Percentiles rank a stretch among this genome's conserved stretches.
Conservation (phyloP, 64 coral and sea anemone species). For the Exaiptasia diaphana region DNA sequence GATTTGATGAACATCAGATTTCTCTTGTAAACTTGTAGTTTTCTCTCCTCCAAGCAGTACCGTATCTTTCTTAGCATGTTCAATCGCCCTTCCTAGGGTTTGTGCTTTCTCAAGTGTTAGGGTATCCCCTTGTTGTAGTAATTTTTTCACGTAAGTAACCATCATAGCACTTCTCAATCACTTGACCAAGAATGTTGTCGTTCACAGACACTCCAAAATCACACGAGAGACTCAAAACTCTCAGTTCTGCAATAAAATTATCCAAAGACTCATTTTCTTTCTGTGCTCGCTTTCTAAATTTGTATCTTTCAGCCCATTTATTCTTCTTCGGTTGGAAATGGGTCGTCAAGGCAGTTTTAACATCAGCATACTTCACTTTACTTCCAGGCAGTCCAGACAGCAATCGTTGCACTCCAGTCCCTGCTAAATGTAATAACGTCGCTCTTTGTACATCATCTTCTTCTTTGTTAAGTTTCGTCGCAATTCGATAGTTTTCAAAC, state of each 20-base stretch:
- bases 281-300: constrained; percentile 29
- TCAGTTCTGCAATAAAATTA: constrained; percentile 29
- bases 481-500: constrained; percentile 49
- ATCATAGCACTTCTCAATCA: constrained; percentile 42
- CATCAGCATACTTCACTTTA: constrained; percentile 26
- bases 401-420: constrained; percentile 41
- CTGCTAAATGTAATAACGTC: constrained; percentile 45
- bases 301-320: constrained; percentile 45
- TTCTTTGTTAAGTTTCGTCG: constrained; percentile 38
- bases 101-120: constrained; percentile 51
- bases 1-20: constrained; percentile 15
- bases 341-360: neutral
- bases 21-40: neutral
- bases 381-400: constrained; percentile 38
- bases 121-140: constrained; percentile 29
- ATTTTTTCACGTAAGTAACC: constrained; percentile 36
- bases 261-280: constrained; percentile 12
- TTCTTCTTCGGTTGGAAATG: constrained; percentile 19
- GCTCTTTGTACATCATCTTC: constrained; percentile 21
- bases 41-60: constrained; percentile 18
- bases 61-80: constrained; percentile 48
- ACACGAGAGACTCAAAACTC: neutral
- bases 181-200: constrained; percentile 51
- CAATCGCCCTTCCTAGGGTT: constrained; percentile 45
- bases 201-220: constrained; percentile 25